These are phyloP conservation scores for Ibycter americanus DNA, from an alignment of 2,797 vertebrate species.

Conservation along the genomic window DNA sequence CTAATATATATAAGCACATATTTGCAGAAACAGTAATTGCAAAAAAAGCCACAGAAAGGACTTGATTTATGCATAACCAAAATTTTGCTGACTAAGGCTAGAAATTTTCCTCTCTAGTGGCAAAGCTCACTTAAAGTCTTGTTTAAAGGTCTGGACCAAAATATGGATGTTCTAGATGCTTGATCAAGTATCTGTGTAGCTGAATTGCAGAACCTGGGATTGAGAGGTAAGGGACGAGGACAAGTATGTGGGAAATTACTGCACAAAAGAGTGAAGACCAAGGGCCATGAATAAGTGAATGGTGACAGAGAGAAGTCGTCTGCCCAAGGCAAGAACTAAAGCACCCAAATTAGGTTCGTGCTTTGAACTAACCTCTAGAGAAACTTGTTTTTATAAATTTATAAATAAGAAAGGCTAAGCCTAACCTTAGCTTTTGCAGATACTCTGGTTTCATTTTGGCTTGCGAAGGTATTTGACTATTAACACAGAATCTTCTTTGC, in stretches of 20 bases:
- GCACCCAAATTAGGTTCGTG: neutral
- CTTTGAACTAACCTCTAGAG: neutral
- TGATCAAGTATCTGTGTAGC: neutral
- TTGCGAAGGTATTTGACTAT: neutral
- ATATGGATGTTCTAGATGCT: neutral
- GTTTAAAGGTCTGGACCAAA: neutral
- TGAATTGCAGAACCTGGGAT: neutral
- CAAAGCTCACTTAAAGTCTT: neutral
- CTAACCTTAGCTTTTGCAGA: neutral
- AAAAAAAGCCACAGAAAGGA: neutral
- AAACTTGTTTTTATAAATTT: neutral
- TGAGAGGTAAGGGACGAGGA: neutral
- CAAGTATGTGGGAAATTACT: neutral
- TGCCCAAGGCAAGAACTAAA: neutral
- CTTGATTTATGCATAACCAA: neutral
- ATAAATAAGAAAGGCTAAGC: neutral
- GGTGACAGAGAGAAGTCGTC: neutral
- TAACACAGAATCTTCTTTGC: neutral
- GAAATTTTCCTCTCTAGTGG: neutral
- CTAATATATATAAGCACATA: neutral
- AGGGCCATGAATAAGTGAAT: neutral
- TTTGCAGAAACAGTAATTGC: neutral
- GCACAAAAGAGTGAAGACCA: neutral
- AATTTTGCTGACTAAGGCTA: neutral
- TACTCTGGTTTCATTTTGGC: neutral